Percentiles rank a stretch among this genome's conserved stretches.
Evolutionary conservation across 2,888 invertebrate genomes (phyloP).

Genomic region (Meandrusa payeni): DNA sequence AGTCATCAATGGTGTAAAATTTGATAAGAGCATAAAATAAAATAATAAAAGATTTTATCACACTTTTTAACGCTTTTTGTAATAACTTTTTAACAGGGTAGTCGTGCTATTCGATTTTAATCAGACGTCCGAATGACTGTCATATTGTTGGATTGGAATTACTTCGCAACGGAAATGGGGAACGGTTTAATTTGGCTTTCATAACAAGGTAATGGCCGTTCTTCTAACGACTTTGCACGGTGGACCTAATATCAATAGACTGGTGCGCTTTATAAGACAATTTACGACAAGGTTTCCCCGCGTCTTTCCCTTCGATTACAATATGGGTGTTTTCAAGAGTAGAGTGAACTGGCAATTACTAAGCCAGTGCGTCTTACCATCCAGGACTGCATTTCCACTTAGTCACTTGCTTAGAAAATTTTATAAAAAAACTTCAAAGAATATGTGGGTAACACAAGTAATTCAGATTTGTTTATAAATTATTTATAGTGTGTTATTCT

Average conservation of each 20-base stretch:
- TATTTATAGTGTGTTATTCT: too few relatives aligned
- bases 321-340: too few relatives aligned
- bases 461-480: too few relatives aligned
- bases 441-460: too few relatives aligned
- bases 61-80: conserved; percentile 27
- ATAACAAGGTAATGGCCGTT: conserved; percentile 31
- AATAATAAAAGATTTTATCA: conserved; percentile 28
- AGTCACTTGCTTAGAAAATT: too few relatives aligned
- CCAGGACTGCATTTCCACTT: too few relatives aligned
- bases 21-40: conserved; percentile 29
- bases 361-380: too few relatives aligned
- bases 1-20: conserved; percentile 27
- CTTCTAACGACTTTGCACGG: not conserved
- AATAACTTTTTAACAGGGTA: conserved; percentile 31
- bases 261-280: too few relatives aligned
- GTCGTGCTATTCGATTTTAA: conserved; percentile 37
- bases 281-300: too few relatives aligned
- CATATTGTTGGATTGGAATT: conserved; percentile 18
- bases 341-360: too few relatives aligned
- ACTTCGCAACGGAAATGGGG: conserved; percentile 16
- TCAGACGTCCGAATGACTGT: conserved; percentile 29
- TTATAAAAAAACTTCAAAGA: too few relatives aligned
- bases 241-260: not conserved
- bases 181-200: conserved; percentile 22
- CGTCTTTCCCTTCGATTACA: too few relatives aligned